Evolutionary conservation across 2,113 vertebrate species (phyloP).

Genomic region (Forbesichthys papilliferus): DNA sequence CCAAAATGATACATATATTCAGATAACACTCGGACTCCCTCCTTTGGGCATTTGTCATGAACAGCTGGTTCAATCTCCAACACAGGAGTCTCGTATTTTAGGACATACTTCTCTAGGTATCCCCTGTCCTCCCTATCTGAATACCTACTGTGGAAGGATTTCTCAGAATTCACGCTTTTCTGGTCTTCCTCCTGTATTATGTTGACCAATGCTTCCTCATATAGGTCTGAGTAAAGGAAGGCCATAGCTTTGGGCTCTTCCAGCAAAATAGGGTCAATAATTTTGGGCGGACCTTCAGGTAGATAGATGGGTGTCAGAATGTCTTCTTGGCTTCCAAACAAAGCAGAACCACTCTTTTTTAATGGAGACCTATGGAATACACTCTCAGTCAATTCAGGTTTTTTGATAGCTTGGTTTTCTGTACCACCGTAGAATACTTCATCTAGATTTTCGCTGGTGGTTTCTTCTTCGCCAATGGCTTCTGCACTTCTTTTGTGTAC

Average conservation of each 20-base stretch:
- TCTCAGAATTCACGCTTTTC: constrained; percentile 82
- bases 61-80: constrained; percentile 40
- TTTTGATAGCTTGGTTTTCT: constrained; percentile 19
- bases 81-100: constrained; percentile 85
- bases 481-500: constrained; percentile 43
- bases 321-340: constrained; percentile 84
- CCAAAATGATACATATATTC: constrained; percentile 53
- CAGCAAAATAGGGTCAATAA: constrained; percentile 83
- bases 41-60: constrained; percentile 42
- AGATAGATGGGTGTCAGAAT: constrained; percentile 83
- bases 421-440: constrained; percentile 84
- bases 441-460: constrained; percentile 80
- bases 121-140: constrained; percentile 87
- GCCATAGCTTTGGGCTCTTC: constrained; percentile 89
- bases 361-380: constrained; percentile 36
- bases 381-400: constrained; percentile 31
- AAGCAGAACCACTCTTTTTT: constrained; percentile 78
- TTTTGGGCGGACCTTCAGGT: constrained; percentile 81
- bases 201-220: constrained; percentile 83
- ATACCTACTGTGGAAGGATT: constrained; percentile 83
- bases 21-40: constrained; percentile 36
- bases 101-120: constrained; percentile 90
- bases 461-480: constrained; percentile 70
- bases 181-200: constrained; percentile 78
- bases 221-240: constrained; percentile 91